Evolutionary conservation across 2,888 invertebrate species (phyloP), one percentile per base, ranked within the genome.

Genomic region (Vandiemenella viatica): DNA sequence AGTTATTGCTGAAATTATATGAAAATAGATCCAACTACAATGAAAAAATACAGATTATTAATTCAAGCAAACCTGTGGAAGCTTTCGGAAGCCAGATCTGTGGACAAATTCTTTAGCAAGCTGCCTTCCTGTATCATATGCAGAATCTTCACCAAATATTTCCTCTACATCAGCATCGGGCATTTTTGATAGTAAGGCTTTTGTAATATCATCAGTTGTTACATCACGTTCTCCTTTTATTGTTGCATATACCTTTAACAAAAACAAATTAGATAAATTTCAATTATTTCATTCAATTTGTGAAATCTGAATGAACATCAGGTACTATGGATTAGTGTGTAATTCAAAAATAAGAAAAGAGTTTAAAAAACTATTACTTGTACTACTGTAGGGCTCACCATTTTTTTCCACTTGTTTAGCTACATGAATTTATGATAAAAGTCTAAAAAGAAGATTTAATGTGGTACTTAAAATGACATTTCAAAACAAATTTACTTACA

Each of bases 81-180:
- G 76, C 37, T 71, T 74, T 21, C 76, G 72, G 52, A 81, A 76
- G 19, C 89, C 89, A 19, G 85, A 74, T 53, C 86, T 76, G 50
- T 79, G 73, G 3, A 90, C 73, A 61, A 89, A 91, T 61, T 91
- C 89, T 50, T 74, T 70, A 0, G 88, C 75, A 42, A 90, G 67
- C 62, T 86, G 78, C 26, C 89, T 75, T 1, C 93, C 92, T 8
- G 86, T 85, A 66, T 93, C 91, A 62, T 86, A 96, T 59, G 90
- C 91, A 0, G 90, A 89, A 59, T 92, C 88, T 58, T 83, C 82
- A 0, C 87, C 85, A 55, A 93, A 74, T 41, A 93, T 79, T 50
- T 88, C 83, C 46, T 85, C 80, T 6, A 81, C 60, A 56, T 83
- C 77, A 1, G 75, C 75, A 46, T 65, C 65, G 19, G 71, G 69